A percentile compares a stretch with the other conserved stretches of the same genome.
These are phyloP conservation scores for Limnothrissa miodon DNA, from an alignment of 2,113 vertebrate species.

Conservation along the genomic window DNA sequence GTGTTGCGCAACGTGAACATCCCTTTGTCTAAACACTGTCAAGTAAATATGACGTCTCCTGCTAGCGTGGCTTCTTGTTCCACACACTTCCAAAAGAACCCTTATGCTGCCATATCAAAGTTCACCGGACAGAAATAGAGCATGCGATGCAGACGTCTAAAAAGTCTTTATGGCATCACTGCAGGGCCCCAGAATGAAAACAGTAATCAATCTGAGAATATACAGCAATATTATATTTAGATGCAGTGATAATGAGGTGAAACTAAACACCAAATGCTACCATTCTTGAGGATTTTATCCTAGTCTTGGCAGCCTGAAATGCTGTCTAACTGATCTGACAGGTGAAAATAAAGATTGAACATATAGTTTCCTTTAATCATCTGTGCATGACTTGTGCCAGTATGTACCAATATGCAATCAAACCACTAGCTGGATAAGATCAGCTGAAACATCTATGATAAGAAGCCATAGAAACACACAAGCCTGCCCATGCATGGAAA, in stretches of 20 bases:
- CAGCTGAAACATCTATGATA: neutral
- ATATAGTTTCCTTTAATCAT: neutral
- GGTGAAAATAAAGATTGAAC: neutral
- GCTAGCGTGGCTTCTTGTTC: neutral
- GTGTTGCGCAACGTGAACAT: neutral
- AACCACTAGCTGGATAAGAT: neutral
- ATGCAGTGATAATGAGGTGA: neutral
- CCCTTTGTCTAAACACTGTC: neutral
- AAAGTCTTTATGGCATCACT: neutral
- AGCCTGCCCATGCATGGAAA: too few species aligned
- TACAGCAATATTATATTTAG: neutral
- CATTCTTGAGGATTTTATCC: neutral
- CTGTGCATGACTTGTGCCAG: neutral
- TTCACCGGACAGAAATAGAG: neutral
- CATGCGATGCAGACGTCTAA: neutral
- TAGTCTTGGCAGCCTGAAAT: neutral
- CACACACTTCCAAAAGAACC: neutral
- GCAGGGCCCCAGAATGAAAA: too few species aligned
- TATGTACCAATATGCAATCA: neutral
- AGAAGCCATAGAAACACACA: neutral
- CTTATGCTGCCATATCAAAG: neutral
- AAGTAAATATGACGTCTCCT: neutral
- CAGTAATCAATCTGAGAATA: neutral
- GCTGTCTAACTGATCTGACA: neutral
- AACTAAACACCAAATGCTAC: neutral